Evolutionary conservation across 2,113 vertebrate species (phyloP).

Genomic region (Oxygymnocypris stewartii): DNA sequence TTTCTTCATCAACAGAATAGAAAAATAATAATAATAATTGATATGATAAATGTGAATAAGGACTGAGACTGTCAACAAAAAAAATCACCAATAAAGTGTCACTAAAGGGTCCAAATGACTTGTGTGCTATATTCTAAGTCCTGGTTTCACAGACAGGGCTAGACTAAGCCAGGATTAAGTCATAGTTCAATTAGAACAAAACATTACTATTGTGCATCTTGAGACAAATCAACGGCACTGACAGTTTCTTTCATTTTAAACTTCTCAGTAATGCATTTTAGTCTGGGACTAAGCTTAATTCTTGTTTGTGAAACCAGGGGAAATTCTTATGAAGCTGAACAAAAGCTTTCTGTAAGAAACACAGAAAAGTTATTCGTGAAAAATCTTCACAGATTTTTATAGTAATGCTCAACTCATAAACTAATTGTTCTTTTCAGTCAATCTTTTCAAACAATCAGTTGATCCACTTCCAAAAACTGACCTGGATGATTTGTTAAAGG

Average conservation of each 20-base stretch:
- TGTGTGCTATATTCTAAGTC: background rate
- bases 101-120: background rate
- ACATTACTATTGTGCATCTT: no score
- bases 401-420: background rate
- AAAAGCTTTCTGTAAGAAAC: background rate
- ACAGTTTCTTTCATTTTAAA: no score
- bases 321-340: background rate
- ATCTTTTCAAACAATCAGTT: background rate
- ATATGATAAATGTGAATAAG: background rate
- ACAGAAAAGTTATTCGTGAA: background rate
- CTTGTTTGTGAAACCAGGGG: no score
- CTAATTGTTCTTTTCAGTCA: background rate
- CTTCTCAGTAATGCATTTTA: no score
- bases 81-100: background rate
- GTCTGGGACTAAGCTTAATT: no score
- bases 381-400: background rate
- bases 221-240: no score
- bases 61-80: background rate
- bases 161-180: no score
- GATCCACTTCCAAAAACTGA: background rate
- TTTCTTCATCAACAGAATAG: background rate
- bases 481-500: background rate
- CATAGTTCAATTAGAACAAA: no score
- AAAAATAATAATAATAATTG: background rate
- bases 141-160: no score